phyloP scores from a whole-genome alignment of 2,888 invertebrate species.

The Cryptophagus acutangulus region DNA sequence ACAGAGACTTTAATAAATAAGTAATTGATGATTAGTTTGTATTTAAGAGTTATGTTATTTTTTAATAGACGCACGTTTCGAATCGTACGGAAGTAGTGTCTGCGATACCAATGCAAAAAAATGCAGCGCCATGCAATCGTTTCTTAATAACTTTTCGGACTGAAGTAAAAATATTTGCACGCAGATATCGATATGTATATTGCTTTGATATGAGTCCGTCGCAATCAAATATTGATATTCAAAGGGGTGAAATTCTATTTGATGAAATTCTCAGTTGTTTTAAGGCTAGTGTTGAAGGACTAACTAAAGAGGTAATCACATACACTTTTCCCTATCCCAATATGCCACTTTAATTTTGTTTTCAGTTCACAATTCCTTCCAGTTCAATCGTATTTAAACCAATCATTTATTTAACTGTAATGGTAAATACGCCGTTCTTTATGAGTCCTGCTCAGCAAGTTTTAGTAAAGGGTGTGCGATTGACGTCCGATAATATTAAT shows the following conservation, averaged over 20 bases:
- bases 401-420: constrained; percentile 67
- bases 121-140: constrained; percentile 45
- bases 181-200: constrained; percentile 67
- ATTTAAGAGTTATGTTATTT: no score
- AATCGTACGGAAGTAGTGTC: constrained; percentile 61
- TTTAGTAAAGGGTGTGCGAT: constrained; percentile 63
- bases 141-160: constrained; percentile 56
- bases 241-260: constrained; percentile 57
- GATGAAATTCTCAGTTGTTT: constrained; percentile 57
- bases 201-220: constrained; percentile 77
- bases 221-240: constrained; percentile 62
- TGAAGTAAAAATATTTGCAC: constrained; percentile 63
- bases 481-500: constrained; percentile 56
- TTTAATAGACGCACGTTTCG: no score
- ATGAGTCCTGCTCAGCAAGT: constrained; percentile 68
- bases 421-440: constrained; percentile 72
- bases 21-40: no score
- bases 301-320: constrained; percentile 53
- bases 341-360: constrained; percentile 25
- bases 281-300: constrained; percentile 53
- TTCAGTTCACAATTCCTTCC: constrained; percentile 66
- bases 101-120: constrained; percentile 54
- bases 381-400: constrained; percentile 59
- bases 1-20: no score
- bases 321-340: constrained; percentile 2